phyloP scores from a whole-genome alignment of 2,888 invertebrate genomes.

The Erannis defoliaria region DNA sequence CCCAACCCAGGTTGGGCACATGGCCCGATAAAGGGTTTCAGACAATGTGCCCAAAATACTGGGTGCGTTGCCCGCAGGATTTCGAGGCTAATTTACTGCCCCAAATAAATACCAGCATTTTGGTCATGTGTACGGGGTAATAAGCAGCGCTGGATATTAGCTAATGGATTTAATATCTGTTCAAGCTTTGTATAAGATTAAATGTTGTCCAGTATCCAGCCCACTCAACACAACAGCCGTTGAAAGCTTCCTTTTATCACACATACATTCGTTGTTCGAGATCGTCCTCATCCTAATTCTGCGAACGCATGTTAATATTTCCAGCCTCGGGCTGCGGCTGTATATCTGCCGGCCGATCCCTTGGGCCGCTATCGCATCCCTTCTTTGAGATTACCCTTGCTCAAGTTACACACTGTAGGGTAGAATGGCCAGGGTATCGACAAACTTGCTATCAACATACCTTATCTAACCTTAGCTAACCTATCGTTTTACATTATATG shows the following conservation, averaged over 20 bases:
- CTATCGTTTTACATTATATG: no score
- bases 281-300: conserved; percentile 37
- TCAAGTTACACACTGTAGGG: conserved; percentile 40
- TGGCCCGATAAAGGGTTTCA: no score
- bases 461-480: no score
- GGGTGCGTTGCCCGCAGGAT: no score
- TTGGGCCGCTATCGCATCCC: conserved; percentile 66
- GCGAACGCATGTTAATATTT: conserved; percentile 61
- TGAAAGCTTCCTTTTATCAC: conserved; percentile 1
- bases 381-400: conserved; percentile 66
- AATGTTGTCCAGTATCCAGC: neutral
- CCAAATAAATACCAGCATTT: no score
- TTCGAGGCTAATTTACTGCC: no score
- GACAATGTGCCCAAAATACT: no score
- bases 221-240: neutral
- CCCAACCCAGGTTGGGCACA: no score
- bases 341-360: conserved; percentile 62
- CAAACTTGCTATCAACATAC: neutral
- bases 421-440: conserved; percentile 27
- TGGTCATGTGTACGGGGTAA: no score
- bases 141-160: neutral
- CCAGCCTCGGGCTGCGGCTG: conserved; percentile 45
- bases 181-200: neutral
- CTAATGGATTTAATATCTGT: neutral
- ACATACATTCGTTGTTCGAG: conserved; percentile 43